Base-by-base conservation (phyloP, 2,113 vertebrate genomes). In the Bagarius yarrelli region DNA sequence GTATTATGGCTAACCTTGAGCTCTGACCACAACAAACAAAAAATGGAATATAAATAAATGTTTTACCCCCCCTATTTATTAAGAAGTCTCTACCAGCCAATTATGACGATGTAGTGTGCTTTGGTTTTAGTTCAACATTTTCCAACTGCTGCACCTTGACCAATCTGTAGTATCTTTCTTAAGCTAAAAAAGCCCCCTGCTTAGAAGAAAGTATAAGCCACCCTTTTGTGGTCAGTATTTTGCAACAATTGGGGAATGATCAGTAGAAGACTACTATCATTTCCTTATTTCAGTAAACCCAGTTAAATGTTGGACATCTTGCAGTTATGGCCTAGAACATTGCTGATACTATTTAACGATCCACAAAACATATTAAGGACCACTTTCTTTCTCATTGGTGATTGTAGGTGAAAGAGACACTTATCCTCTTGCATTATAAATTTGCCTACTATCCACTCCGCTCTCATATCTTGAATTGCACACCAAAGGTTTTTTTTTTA, bases 401-500 rank as follows among this genome's bases (percentile, higher is more conserved):
- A 69, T 2, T 79, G 64, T 19, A 5, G 16, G 52, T 30, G 32
- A 34, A 14, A 67, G 2, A 19, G 27, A 25, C 16, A 52, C 53
- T 59, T 30, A 6, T 55, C 19, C 50, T 16, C 63, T 36, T 36
- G 23, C 76, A 67, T 34, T 30, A 67, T 55, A 61, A 69, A 79
- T 60, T 60, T 60, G 34, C 56, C 66, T 1, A 71, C 67, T 55
- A 71, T 80, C 78, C 71, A 36, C 78, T 79, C 32, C 30, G 30
- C 47, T 78, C 47, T 34, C 47, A 66, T 61, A 34, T 78, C 53
- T 52, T 40, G 57, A 79, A 69, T 79, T 79, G 77, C 77, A 79
- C 44, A 64, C 78, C 14, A 79, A 79, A 71, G 64, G 53, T 25
- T 70, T n/a, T n/a, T n/a, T 27, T 59, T 80, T 80, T 34, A 34